phyloP scores from a whole-genome alignment of 2,113 vertebrate genomes.

The Eonycteris spelaea region DNA sequence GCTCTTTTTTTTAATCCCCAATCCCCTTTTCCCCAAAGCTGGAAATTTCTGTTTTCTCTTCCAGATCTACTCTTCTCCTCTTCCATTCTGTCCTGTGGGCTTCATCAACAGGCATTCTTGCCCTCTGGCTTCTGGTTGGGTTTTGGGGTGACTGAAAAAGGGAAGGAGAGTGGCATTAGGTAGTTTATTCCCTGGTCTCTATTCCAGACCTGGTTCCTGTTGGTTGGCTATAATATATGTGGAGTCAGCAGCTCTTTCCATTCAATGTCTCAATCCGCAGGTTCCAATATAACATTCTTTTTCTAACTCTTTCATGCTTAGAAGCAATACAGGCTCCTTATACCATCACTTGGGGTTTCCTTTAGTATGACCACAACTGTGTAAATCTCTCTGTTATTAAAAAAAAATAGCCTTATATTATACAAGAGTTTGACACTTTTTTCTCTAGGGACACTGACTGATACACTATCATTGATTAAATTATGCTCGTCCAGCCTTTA shows the following conservation, averaged over 20 bases:
- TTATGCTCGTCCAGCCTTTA: neutral
- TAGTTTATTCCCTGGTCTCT: neutral
- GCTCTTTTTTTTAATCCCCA: neutral
- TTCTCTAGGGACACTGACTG: neutral
- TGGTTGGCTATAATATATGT: fast-evolving
- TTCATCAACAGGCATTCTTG: neutral
- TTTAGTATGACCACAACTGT: neutral
- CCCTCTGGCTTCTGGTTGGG: neutral
- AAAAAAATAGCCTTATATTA: neutral
- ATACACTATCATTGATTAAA: neutral
- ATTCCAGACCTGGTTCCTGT: neutral
- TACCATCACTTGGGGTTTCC: neutral
- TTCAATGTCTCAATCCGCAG: neutral
- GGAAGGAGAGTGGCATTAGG: fast-evolving
- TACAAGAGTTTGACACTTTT: neutral
- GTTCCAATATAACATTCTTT: neutral
- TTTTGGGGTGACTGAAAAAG: neutral
- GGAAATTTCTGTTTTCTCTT: neutral
- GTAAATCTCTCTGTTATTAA: neutral
- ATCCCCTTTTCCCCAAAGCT: fast-evolving
- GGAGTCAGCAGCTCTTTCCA: neutral
- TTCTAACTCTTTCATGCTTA: neutral
- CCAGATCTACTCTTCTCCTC: neutral
- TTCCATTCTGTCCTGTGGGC: neutral
- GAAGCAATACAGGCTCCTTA: neutral